Conservation (phyloP, 2,888 invertebrate species). For the Drosophila subsilvestris region DNA sequence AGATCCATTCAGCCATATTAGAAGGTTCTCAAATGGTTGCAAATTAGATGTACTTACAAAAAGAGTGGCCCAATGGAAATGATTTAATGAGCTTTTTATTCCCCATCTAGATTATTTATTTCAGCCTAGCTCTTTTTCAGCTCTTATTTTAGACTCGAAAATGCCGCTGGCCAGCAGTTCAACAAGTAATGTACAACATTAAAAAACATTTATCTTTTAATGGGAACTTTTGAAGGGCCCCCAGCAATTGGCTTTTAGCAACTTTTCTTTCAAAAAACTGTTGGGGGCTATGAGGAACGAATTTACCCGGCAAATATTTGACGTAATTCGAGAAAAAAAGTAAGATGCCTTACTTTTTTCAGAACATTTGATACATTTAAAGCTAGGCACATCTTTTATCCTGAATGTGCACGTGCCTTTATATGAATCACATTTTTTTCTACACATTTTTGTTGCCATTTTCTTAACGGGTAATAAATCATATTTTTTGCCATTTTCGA, state of each 20-base stretch:
- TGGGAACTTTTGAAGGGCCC: background rate
- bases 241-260: slow-evolving; percentile 16
- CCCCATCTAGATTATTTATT: no score
- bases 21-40: no score
- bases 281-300: background rate
- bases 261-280: background rate
- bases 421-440: slow-evolving; percentile 41
- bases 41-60: no score
- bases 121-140: no score
- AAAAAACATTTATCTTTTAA: background rate
- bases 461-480: slow-evolving; percentile 50
- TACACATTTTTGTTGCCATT: slow-evolving; percentile 15
- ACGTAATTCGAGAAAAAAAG: slow-evolving; percentile 20
- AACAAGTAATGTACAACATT: slow-evolving; percentile 42
- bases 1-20: no score
- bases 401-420: slow-evolving; percentile 30
- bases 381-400: slow-evolving; percentile 1
- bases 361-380: background rate
- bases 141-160: no score
- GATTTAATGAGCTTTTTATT: no score
- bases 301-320: no score
- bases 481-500: slow-evolving; percentile 56
- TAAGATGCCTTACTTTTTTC: no score
- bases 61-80: no score
- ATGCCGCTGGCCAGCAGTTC: no score